Evolutionary conservation across 53 echinoderm and acorn worm genomes (phyloP).

Genomic region (Zoroaster sp.): DNA sequence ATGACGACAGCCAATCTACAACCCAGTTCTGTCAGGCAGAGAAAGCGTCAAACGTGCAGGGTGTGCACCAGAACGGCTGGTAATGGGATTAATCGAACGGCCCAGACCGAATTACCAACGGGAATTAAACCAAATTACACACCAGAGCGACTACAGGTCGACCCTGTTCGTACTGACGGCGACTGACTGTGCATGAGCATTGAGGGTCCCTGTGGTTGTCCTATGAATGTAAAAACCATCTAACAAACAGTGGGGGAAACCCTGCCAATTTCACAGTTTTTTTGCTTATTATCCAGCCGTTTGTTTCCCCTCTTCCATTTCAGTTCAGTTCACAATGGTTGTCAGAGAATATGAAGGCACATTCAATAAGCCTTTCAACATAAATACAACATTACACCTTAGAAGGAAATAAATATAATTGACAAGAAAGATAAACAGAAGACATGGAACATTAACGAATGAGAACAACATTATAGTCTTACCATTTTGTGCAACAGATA

Average conservation of each 20-base stretch:
- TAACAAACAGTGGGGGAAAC: neutral
- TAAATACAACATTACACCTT: too few relatives aligned
- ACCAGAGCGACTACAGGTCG: neutral
- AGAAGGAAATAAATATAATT: too few relatives aligned
- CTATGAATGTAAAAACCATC: neutral
- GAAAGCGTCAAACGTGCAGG: neutral
- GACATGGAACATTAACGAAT: too few relatives aligned
- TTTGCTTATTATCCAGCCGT: too few relatives aligned
- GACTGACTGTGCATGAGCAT: slow-evolving; percentile 32
- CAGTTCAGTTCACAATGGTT: too few relatives aligned
- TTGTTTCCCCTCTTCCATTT: too few relatives aligned
- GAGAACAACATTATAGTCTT: too few relatives aligned
- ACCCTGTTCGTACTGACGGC: neutral
- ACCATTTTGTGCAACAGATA: too few relatives aligned
- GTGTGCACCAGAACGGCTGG: neutral
- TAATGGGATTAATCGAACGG: slow-evolving; percentile 19
- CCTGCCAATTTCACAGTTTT: neutral
- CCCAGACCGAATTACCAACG: slow-evolving; percentile 24
- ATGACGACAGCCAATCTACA: slow-evolving; percentile 16
- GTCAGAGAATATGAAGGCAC: too few relatives aligned
- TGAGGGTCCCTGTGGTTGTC: neutral
- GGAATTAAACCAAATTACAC: slow-evolving; percentile 5
- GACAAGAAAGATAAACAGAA: too few relatives aligned
- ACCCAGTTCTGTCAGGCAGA: slow-evolving; percentile 15
- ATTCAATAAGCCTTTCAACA: too few relatives aligned